These are phyloP conservation scores for Arremon aurantiirostris DNA, from an alignment of 2,797 vertebrate species.

Conservation along the genomic window DNA sequence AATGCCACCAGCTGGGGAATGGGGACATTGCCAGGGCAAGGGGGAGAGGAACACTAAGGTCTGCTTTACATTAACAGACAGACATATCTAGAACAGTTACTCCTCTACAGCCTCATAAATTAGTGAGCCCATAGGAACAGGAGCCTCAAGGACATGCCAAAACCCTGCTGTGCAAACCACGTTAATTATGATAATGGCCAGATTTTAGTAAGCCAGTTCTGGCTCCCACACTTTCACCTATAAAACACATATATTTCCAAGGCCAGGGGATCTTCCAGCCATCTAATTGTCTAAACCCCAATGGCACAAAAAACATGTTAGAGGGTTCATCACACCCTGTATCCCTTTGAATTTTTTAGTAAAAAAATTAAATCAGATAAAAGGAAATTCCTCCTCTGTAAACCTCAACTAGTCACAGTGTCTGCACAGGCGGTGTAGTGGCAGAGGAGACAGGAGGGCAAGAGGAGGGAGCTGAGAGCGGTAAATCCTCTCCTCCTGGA, in stretches of 20 bases:
- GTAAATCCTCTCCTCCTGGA: neutral
- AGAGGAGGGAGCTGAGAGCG: neutral
- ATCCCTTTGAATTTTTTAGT: neutral
- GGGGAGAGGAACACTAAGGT: neutral
- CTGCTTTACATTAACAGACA: neutral
- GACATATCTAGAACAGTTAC: neutral
- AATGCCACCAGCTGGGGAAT: neutral
- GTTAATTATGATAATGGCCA: constrained; percentile 5
- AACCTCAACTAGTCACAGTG: neutral
- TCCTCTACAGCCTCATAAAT: constrained; percentile 37
- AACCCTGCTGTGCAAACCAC: neutral
- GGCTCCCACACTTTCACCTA: neutral
- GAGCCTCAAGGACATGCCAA: neutral
- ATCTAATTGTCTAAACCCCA: neutral
- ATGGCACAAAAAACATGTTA: neutral
- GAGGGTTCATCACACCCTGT: neutral
- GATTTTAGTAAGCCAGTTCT: constrained; percentile 13
- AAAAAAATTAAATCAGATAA: neutral
- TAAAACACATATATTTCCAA: neutral
- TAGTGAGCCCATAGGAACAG: neutral
- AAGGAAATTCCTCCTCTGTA: neutral
- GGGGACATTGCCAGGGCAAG: neutral
- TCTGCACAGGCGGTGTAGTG: neutral
- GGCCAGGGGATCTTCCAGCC: neutral
- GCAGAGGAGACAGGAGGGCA: neutral